Conservation (phyloP, 2,888 invertebrate genomes). For the Lepidochrysops patricia region DNA sequence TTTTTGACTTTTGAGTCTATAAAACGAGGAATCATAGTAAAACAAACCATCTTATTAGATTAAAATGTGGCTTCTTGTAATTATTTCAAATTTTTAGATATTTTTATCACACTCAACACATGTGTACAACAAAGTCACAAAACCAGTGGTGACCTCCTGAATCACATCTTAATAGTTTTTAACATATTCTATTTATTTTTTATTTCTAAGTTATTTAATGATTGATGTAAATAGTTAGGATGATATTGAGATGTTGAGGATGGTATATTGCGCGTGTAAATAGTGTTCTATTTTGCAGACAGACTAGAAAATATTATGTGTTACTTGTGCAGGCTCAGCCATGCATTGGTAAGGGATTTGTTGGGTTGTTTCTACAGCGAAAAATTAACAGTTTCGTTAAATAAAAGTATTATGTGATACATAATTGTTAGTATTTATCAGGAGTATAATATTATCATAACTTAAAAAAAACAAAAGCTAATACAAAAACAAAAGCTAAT, state of each 20-base stretch:
- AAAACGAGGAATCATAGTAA: background rate
- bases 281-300: slow-evolving; percentile 60
- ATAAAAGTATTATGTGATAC: background rate
- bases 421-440: background rate
- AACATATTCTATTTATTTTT: slow-evolving; percentile 61
- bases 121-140: background rate
- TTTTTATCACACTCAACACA: background rate
- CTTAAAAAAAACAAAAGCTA: background rate
- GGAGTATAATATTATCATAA: background rate
- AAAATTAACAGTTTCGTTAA: background rate
- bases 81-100: background rate
- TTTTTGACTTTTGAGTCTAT: slow-evolving; percentile 4
- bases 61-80: background rate
- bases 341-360: slow-evolving; percentile 18
- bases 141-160: slow-evolving; percentile 28
- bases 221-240: slow-evolving; percentile 57
- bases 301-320: slow-evolving; percentile 52
- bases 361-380: background rate
- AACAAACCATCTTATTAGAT: background rate
- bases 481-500: background rate
- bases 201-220: slow-evolving; percentile 68
- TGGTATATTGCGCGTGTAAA: slow-evolving; percentile 54
- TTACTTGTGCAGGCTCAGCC: slow-evolving; percentile 21
- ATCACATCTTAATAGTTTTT: slow-evolving; percentile 54
- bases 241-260: slow-evolving; percentile 55